Evolutionary conservation across 2,113 vertebrate genomes (phyloP).

Genomic region (Paralichthys olivaceus): DNA sequence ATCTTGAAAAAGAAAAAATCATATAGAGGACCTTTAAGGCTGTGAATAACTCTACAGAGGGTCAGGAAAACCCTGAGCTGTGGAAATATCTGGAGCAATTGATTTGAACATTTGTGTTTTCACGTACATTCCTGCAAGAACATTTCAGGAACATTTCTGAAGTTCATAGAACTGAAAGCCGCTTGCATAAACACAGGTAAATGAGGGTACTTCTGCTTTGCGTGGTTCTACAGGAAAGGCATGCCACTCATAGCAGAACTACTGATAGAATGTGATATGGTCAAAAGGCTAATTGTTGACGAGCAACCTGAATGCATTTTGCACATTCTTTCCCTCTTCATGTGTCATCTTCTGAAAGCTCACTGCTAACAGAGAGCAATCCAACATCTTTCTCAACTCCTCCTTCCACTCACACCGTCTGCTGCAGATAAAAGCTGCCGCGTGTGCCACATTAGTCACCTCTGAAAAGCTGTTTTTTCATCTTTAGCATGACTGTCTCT

Average conservation of each 20-base stretch:
- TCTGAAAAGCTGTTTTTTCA: neutral
- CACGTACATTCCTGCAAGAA: no score
- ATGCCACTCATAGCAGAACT: slow-evolving; percentile 44
- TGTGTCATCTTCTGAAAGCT: slow-evolving; percentile 38
- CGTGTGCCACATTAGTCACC: neutral
- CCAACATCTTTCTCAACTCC: neutral
- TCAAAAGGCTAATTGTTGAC: slow-evolving; percentile 9
- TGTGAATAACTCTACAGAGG: neutral
- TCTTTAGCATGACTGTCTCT: neutral
- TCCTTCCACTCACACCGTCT: slow-evolving; percentile 5
- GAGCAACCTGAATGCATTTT: slow-evolving; percentile 47
- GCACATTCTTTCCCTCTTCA: slow-evolving; percentile 43
- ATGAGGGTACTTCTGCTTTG: neutral
- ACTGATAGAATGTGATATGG: slow-evolving; percentile 33
- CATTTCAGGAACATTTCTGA: no score
- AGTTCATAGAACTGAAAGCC: no score
- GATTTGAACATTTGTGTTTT: no score
- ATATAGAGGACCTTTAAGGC: neutral
- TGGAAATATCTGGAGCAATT: no score
- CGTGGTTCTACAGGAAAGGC: slow-evolving; percentile 10
- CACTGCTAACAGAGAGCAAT: neutral
- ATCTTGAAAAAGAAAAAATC: no score
- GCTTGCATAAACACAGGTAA: neutral
- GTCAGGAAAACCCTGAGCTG: neutral
- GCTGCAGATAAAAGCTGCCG: neutral